These are phyloP conservation scores for Caradrina clavipalpis DNA, from an alignment of 2,888 invertebrate genomes.

Conservation along the genomic window DNA sequence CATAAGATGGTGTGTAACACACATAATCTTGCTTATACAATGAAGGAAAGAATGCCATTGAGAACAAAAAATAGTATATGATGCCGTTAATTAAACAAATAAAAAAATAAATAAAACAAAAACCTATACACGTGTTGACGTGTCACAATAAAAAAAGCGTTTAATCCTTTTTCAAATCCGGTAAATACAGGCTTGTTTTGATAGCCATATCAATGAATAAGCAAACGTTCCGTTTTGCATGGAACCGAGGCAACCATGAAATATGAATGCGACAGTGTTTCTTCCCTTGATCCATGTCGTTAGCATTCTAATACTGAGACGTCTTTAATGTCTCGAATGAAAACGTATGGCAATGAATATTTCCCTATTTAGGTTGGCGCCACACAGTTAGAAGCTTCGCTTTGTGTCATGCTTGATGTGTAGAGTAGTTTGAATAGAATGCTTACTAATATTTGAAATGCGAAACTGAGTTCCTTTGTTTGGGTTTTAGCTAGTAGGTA, in stretches of 20 bases:
- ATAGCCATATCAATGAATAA: slow-evolving; percentile 26
- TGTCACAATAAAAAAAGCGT: not conserved
- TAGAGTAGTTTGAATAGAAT: too few relatives aligned
- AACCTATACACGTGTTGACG: not conserved
- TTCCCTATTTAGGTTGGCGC: slow-evolving; percentile 1
- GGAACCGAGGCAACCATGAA: slow-evolving; percentile 20
- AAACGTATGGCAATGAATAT: slow-evolving; percentile 14
- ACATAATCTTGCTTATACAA: not conserved
- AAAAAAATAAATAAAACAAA: not conserved
- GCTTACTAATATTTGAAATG: too few relatives aligned
- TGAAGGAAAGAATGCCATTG: not conserved
- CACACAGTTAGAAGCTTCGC: not conserved
- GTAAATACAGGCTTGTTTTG: slow-evolving; percentile 8
- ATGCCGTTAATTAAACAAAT: too few relatives aligned
- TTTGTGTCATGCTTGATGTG: too few relatives aligned
- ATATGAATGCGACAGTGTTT: slow-evolving; percentile 36
- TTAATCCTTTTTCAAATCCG: not conserved
- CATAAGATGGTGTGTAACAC: not conserved
- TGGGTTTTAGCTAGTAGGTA: too few relatives aligned
- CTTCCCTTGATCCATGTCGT: slow-evolving; percentile 9
- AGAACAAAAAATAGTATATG: too few relatives aligned
- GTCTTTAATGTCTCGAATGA: slow-evolving; percentile 7
- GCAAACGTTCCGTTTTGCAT: slow-evolving; percentile 24
- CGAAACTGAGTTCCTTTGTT: too few relatives aligned
- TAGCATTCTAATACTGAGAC: slow-evolving; percentile 19